phyloP scores from a whole-genome alignment of 2,888 invertebrate species.

The Amaurobius ferox region DNA sequence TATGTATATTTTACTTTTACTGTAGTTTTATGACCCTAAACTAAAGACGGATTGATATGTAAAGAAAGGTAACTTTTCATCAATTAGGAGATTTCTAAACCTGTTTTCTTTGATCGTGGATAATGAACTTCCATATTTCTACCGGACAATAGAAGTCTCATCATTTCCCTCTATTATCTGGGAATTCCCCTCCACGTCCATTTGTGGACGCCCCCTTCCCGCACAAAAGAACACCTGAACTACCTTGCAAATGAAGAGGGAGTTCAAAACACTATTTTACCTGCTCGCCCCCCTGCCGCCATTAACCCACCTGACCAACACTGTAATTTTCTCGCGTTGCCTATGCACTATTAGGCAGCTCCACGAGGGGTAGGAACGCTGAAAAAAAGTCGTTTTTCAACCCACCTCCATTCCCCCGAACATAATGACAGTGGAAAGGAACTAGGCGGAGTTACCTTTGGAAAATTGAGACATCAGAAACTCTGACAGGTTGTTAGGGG shows the following conservation, averaged over 20 bases:
- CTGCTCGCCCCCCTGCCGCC: slow-evolving; percentile 19
- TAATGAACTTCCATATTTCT: too few relatives aligned
- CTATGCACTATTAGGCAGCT: slow-evolving; percentile 33
- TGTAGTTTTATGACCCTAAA: too few relatives aligned
- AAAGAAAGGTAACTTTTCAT: too few relatives aligned
- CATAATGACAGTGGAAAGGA: slow-evolving; percentile 11
- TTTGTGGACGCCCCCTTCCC: slow-evolving; percentile 5
- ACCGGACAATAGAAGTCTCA: too few relatives aligned
- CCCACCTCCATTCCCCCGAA: background rate
- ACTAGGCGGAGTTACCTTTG: slow-evolving; percentile 16
- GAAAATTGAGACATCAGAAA: slow-evolving; percentile 65
- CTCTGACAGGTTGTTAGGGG: slow-evolving; percentile 66
- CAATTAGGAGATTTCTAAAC: too few relatives aligned
- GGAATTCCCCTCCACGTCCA: background rate
- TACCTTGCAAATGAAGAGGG: slow-evolving; percentile 20
- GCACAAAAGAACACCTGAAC: slow-evolving; percentile 9
- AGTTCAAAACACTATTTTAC: background rate
- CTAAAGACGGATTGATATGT: too few relatives aligned
- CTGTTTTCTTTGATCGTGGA: too few relatives aligned
- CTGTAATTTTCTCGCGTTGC: slow-evolving; percentile 63
- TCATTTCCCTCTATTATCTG: too few relatives aligned
- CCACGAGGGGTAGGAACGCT: background rate
- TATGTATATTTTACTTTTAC: too few relatives aligned
- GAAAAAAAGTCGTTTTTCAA: background rate
- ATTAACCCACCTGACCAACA: slow-evolving; percentile 45